phyloP scores from a whole-genome alignment of 1,140 invertebrate species.

The Ylistrum balloti region DNA sequence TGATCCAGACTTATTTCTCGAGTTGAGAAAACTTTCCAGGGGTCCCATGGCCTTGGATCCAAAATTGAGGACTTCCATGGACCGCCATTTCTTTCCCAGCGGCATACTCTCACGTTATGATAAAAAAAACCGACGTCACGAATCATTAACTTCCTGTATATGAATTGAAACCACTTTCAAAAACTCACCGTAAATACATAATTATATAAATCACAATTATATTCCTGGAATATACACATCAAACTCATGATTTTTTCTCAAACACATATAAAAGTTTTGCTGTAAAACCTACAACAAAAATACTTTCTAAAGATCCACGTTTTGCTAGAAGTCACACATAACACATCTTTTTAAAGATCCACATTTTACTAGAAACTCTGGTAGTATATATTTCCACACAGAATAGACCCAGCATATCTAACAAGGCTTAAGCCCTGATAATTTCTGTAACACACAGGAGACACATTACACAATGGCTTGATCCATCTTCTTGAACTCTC shows the following conservation, averaged over 20 bases:
- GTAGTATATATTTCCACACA: background rate
- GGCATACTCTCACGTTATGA: slow-evolving; percentile 57
- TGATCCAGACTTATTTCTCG: slow-evolving; percentile 43
- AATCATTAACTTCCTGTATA: background rate
- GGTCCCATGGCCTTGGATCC: slow-evolving; percentile 54
- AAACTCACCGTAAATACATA: background rate
- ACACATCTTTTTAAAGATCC: background rate
- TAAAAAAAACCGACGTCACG: background rate
- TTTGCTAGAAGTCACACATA: background rate
- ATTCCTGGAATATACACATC: background rate
- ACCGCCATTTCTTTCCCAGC: slow-evolving; percentile 67
- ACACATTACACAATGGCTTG: background rate
- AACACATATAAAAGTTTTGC: background rate
- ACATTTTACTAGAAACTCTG: background rate
- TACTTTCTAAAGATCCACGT: background rate
- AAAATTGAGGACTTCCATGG: slow-evolving; percentile 66
- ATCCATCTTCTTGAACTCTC: background rate
- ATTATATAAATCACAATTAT: background rate
- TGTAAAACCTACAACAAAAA: background rate
- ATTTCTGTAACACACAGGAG: background rate
- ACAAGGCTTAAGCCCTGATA: background rate
- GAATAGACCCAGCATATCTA: background rate
- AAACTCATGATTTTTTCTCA: background rate
- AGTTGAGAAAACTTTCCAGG: slow-evolving; percentile 57
- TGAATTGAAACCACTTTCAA: background rate